Evolutionary conservation across 2,888 invertebrate genomes (phyloP).

Genomic region (Lasioglossum marginatum): DNA sequence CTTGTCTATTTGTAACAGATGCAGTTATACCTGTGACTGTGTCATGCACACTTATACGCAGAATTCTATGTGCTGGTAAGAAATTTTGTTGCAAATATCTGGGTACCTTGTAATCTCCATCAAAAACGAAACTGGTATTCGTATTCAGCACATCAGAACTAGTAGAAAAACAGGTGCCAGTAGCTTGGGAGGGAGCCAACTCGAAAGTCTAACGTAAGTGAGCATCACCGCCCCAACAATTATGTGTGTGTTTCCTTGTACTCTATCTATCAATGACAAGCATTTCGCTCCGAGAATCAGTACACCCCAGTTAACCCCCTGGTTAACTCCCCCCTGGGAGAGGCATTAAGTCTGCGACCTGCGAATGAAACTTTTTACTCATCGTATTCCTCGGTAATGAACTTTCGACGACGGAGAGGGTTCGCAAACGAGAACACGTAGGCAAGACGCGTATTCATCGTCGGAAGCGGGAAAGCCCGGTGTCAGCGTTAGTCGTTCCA

Average conservation of each 20-base stretch:
- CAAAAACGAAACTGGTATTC: not conserved
- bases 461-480: not conserved
- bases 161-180: not conserved
- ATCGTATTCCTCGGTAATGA: not conserved
- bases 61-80: too few relatives aligned
- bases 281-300: not conserved
- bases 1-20: too few relatives aligned
- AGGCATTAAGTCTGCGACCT: not conserved
- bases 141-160: not conserved
- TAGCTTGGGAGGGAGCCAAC: not conserved
- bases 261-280: not conserved
- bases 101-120: not conserved
- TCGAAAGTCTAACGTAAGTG: too few relatives aligned
- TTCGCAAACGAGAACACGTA: constrained; percentile 6
- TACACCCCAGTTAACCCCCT: too few relatives aligned
- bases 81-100: too few relatives aligned
- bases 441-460: not conserved
- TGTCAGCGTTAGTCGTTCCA: constrained; percentile 39
- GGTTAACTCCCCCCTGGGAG: too few relatives aligned
- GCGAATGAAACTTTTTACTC: not conserved
- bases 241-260: not conserved
- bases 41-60: too few relatives aligned
- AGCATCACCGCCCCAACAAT: not conserved
- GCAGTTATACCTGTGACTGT: too few relatives aligned
- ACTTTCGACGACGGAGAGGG: not conserved